Evolutionary conservation across 2,888 invertebrate genomes (phyloP), one percentile per base, ranked within the genome.

Genomic region (Resseliella maxima): DNA sequence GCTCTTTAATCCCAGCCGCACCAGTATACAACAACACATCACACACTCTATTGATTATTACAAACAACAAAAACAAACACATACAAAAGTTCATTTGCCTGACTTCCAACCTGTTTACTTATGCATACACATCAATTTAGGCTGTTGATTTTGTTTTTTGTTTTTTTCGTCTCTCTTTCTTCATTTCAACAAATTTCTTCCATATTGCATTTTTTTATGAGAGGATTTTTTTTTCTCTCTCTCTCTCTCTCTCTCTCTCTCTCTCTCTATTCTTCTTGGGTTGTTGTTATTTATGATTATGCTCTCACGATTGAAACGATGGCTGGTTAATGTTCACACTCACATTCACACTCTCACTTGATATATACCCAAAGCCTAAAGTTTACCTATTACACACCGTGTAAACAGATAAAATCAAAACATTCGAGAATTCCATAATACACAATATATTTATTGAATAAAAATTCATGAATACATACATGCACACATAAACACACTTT

Each of bases 331-430:
- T 35, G n/a, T 35, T 31, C 72, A 72, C 72, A 31, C 72, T 72
- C 72, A n/a, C n/a, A n/a, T n/a, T 31, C 72, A 72, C 83, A n/a
- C 81, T 81, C 81, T 35, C 81, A 12, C 81, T 81, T 38, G 21
- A 38, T 38, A 24, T 72, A 72, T 64, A 6, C 1, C 36, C n/a
- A n/a, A 72, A 72, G n/a, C n/a, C n/a, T n/a, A 27, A 24, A 59
- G 18, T 59, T 59, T n/a, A 21, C 41, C 38, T 38, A 38, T 83
- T 38, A 38, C 83, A 83, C 83, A 83, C 83, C 38, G n/a, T n/a
- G 38, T 83, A 83, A 36, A 83, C 83, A 36, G 83, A 83, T 83
- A 24, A 83, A 83, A 83, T 38, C 36, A 83, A 83, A 36, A 83
- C 83, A 83, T 38, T 83, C 24, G 38, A 83, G 12, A 38, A 83